Evolutionary conservation across 2,113 vertebrate genomes (phyloP).

Genomic region (Engystomops pustulosus): DNA sequence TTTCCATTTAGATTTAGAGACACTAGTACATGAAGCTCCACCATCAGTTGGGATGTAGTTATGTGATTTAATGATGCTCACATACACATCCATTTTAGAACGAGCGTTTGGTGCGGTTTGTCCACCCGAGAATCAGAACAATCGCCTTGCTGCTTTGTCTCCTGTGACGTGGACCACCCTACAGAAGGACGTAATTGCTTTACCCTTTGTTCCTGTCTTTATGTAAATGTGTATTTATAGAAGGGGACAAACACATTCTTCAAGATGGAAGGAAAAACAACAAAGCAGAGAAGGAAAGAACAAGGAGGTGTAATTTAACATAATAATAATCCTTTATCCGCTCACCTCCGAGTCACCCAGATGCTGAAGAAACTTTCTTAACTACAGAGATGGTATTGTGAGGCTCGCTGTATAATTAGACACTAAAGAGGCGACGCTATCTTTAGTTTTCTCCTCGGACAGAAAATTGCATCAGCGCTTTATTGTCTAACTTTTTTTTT

Average conservation of each 20-base stretch:
- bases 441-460: too few relatives aligned
- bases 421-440: not conserved
- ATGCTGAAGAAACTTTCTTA: not conserved
- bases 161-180: not conserved
- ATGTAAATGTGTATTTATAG: constrained; percentile 10
- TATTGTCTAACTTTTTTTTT: not conserved
- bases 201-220: not conserved
- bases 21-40: too few relatives aligned
- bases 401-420: constrained; percentile 23
- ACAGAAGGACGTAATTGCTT: not conserved
- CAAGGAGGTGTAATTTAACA: constrained; percentile 21
- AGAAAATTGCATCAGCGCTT: not conserved
- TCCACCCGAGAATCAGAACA: too few relatives aligned
- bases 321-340: constrained; percentile 30
- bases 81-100: too few relatives aligned
- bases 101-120: not conserved
- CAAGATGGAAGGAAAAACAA: not conserved
- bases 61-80: too few relatives aligned
- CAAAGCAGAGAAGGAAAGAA: constrained; percentile 4
- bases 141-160: not conserved
- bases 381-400: not conserved
- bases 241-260: constrained; percentile 4
- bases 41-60: too few relatives aligned
- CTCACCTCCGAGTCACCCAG: not conserved
- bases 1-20: too few relatives aligned